Conservation (phyloP, 2,888 invertebrate genomes). For the Kuschelorhynchus macadamiae region DNA sequence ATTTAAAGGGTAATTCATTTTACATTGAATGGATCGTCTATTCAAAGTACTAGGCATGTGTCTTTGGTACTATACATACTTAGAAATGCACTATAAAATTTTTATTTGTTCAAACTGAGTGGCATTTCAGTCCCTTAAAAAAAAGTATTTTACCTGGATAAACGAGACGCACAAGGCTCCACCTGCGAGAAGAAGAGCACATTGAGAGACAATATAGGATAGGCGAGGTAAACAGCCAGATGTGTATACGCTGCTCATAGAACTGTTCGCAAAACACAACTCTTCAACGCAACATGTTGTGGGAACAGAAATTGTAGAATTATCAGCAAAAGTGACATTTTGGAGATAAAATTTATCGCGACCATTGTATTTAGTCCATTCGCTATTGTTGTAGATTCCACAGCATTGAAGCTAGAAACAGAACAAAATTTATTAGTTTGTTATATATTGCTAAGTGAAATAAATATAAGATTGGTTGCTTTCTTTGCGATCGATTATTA, state of each 20-base stretch:
- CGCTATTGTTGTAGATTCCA: constrained; percentile 73
- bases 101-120: too few species aligned
- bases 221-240: constrained; percentile 56
- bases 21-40: too few species aligned
- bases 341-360: not conserved
- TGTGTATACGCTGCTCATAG: constrained; percentile 40
- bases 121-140: too few species aligned
- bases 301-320: constrained; percentile 47
- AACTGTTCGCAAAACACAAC: constrained; percentile 23
- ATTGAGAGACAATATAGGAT: constrained; percentile 57
- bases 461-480: not conserved
- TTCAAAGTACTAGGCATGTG: too few species aligned
- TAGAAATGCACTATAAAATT: too few species aligned
- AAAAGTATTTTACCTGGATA: constrained; percentile 75
- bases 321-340: not conserved
- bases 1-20: too few species aligned
- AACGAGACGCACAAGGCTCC: constrained; percentile 86
- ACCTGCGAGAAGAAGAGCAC: constrained; percentile 80
- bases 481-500: too few species aligned
- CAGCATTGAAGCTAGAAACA: constrained; percentile 74
- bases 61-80: too few species aligned
- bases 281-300: constrained; percentile 52
- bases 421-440: not conserved
- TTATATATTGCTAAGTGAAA: not conserved
- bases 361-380: constrained; percentile 69